Percentiles rank a stretch among this genome's conserved stretches.
Conservation (phyloP, 2,113 vertebrate genomes). For the Lates calcarifer region DNA sequence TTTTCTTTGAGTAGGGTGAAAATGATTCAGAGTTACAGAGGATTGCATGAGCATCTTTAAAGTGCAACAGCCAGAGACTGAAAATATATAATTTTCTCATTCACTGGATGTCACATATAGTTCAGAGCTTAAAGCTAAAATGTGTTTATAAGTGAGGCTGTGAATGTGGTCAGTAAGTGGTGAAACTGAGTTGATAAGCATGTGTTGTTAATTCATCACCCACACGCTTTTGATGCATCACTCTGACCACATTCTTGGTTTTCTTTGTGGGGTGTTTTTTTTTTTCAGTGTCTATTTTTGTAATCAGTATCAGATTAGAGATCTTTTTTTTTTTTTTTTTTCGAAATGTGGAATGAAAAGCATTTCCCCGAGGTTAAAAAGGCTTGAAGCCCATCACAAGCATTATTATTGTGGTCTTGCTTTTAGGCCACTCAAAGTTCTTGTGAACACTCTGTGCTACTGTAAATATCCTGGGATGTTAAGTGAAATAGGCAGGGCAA, state of each 20-base stretch:
- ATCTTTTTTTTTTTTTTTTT: conserved; percentile 9
- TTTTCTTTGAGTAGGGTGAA: conserved; percentile 21
- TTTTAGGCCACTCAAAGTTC: conserved; percentile 1
- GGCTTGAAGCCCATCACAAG: neutral
- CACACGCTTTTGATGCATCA: neutral
- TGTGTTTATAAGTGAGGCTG: neutral
- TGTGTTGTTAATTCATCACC: conserved; percentile 4
- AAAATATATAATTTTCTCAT: neutral
- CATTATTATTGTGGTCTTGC: neutral
- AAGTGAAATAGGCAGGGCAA: neutral
- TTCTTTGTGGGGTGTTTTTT: conserved; percentile 13
- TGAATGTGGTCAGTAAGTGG: neutral
- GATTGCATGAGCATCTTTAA: conserved; percentile 25
- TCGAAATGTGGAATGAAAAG: conserved; percentile 33
- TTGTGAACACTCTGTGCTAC: neutral
- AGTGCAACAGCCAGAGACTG: neutral
- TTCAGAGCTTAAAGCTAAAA: neutral
- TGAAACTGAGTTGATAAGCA: conserved; percentile 7
- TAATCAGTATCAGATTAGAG: conserved; percentile 19
- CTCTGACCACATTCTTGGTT: conserved; percentile 5
- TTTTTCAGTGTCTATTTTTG: conserved; percentile 14
- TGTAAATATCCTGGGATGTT: conserved; percentile 3
- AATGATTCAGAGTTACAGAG: neutral
- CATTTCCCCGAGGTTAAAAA: conserved; percentile 38
- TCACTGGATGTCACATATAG: neutral